Percentiles rank a stretch among this genome's conserved stretches.
These are phyloP conservation scores for Laspeyria flexula DNA, from an alignment of 2,888 invertebrate species.

Conservation along the genomic window DNA sequence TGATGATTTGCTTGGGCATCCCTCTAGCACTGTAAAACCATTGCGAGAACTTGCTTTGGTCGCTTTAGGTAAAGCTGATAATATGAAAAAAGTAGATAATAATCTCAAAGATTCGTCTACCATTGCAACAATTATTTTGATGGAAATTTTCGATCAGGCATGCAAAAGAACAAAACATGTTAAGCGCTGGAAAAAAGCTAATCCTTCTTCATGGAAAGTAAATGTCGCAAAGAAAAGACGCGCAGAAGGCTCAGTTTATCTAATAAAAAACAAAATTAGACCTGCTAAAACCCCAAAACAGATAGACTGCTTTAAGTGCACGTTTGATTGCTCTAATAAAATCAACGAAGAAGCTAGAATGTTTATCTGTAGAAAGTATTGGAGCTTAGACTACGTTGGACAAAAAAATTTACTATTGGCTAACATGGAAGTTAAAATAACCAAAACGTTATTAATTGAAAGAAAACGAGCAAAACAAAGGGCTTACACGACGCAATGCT, in stretches of 20 bases:
- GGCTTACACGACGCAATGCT: not conserved
- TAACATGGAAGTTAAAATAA: not conserved
- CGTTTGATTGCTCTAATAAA: not conserved
- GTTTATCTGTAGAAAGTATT: not conserved
- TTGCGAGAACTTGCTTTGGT: not conserved
- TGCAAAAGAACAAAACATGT: not conserved
- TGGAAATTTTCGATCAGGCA: not conserved
- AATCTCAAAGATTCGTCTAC: not conserved
- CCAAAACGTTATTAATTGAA: constrained; percentile 6
- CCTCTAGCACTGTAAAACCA: not conserved
- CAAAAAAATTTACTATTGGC: constrained; percentile 7
- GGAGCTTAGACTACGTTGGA: not conserved
- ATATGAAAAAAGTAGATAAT: too few species aligned
- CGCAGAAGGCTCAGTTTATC: constrained; percentile 3
- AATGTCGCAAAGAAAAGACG: constrained; percentile 11
- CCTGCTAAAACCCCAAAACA: constrained; percentile 2
- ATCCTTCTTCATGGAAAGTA: constrained; percentile 4
- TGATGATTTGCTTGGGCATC: not conserved
- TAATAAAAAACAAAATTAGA: constrained; percentile 1
- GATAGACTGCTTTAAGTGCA: constrained; percentile 4
- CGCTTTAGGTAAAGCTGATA: not conserved
- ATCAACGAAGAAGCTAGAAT: not conserved
- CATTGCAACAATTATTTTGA: not conserved
- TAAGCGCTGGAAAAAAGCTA: not conserved
- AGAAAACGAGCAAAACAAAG: constrained; percentile 6